Evolutionary conservation across 2,888 invertebrate species (phyloP), one percentile per base, ranked within the genome.

Genomic region (Pachliopta kotzebuea): DNA sequence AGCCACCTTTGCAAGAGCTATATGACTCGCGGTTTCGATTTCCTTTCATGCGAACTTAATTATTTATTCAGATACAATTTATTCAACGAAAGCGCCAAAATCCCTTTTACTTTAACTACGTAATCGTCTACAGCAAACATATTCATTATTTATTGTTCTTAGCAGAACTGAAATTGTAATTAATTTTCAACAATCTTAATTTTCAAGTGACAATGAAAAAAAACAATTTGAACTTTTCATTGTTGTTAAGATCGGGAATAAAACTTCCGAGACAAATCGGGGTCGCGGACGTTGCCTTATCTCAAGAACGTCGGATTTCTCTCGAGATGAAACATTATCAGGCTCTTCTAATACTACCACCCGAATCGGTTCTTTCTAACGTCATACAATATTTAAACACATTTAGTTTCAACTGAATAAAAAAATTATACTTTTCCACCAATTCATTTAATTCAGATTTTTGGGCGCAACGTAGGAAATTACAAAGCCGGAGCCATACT

Each of bases 11-110:
- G 78, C 75, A 77, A 81, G 83, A 86, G 82, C 83, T 78, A 79
- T 79, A 82, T 88, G 88, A 90, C 88, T 90, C 89, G 88, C 85
- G 82, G 78, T 81, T 81, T 84, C 79, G 78, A 79, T 82, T 84
- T 78, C 72, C 76, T 83, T 84, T 85, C 85, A 86, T 83, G 83
- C 78, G 80, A 76, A 77, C 74, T 74, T 81, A 83, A 83, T 83
- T 81, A 82, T 80, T 78, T 83, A 85, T 84, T 77, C 78, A 76
- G 72, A 70, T 74, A 82, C 54, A 62, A 7, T 60, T 20, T 21
- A n/a, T 45, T 45, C 7, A 45, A 45, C 18, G n/a, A 7, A 45
- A 45, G 6, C 6, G 18, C 18, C 18, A 45, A 45, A 45, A 45
- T 45, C n/a, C n/a, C n/a, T n/a, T 45, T n/a, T 0, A n/a, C 4